Evolutionary conservation across 1,140 invertebrate species (phyloP), one percentile per base, ranked within the genome.

Genomic region (Eriocheir sinensis): DNA sequence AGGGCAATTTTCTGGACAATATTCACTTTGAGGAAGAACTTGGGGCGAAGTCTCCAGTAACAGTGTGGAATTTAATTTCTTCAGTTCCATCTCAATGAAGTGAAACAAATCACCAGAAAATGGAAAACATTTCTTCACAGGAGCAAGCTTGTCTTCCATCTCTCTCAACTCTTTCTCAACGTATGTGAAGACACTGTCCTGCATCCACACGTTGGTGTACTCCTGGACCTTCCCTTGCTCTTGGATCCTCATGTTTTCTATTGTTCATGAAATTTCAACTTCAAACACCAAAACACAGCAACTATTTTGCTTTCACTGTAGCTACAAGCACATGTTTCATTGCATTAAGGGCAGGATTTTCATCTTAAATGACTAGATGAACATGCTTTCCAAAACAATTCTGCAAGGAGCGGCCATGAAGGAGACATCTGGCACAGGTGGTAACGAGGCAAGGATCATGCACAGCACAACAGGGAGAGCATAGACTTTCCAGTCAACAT

Each of bases 111-210:
- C 93, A 2, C 89, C 93, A 17, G 88, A 94, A 34, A 79, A 15
- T 53, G 15, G 17, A 85, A 38, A 4, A 4, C 36, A 53, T 48
- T 32, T 83, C 15, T 48, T 85, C 17, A 93, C 41, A 34, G 91
- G 30, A 30, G 30, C 34, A 4, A 34, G 32, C 3, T 8, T 48
- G 36, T 36, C 60, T 81, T 90, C 88, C 86, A 94, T 4, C 0
- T 94, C 83, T 27, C 89, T 79, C 72, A 93, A 48, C 34, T 94
- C 93, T 34, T 81, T 44, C 36, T 94, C 93, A 27, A 94, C 88
- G 17, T 90, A 86, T 79, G 36, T 60, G 30, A 89, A 44, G 0
- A 94, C 86, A 40, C 41, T 90, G 38, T 94, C 93, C 17, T 94
- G 86, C 88, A 80, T 48, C 93, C 93, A 94, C 2, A 94, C 36